These are phyloP conservation scores for Rhopalosiphum maidis DNA, from an alignment of 1,140 invertebrate species.

Conservation along the genomic window DNA sequence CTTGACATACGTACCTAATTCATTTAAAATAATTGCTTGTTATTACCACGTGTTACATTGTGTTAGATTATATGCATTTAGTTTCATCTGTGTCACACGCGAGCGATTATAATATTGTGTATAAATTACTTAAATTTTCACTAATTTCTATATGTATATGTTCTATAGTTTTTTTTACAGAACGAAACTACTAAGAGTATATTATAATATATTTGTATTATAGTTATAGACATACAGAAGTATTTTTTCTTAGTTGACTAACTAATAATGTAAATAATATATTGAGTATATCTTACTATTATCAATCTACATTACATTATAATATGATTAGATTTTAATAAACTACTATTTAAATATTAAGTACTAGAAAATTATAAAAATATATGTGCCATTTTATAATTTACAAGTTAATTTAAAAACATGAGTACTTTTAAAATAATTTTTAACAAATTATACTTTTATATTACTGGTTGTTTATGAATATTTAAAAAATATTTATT, in stretches of 20 bases:
- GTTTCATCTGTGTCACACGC: not conserved
- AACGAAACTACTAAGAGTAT: not conserved
- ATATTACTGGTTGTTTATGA: not conserved
- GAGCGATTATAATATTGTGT: not conserved
- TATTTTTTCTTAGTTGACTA: not conserved
- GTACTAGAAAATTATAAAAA: not conserved
- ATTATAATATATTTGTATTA: not conserved
- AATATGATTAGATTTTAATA: not conserved
- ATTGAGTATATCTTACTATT: not conserved
- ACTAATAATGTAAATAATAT: not conserved
- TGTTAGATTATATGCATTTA: not conserved
- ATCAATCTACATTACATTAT: not conserved
- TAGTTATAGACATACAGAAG: not conserved
- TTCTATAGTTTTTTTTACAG: not conserved
- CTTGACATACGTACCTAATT: not conserved
- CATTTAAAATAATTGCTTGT: conserved; percentile 9
- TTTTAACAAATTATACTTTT: not conserved
- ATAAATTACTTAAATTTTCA: not conserved
- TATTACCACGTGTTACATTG: not conserved
- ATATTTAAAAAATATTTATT: not conserved
- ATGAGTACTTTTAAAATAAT: not conserved
- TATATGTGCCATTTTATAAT: not conserved
- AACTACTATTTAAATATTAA: not conserved
- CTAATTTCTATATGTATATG: not conserved
- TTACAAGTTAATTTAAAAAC: not conserved